Base-by-base conservation (phyloP, 2,113 vertebrate species). In the Thermophis baileyi region DNA sequence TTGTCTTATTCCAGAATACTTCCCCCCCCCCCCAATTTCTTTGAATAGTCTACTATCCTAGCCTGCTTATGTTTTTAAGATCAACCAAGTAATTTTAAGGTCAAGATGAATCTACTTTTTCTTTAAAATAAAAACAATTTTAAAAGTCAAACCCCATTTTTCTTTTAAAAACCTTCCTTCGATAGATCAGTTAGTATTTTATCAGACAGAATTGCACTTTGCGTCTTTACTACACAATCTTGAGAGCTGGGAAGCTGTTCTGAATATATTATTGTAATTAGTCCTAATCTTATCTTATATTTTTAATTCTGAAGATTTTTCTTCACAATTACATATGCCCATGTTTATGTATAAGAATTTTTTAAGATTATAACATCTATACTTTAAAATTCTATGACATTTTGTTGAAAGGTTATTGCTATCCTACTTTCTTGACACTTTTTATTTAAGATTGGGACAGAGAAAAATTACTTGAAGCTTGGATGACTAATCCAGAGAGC, bases 381-480 rank as follows among this genome's bases (percentile, higher is more conserved):
- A 24, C 54, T 90, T 54, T 85, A 53, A 18, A 47, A 81, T 8
- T 44, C 40, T 55, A 22, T 47, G 8, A 40, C 54, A 55, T 91
- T 86, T 24, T 55, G 44, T 35, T 44, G 90, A 91, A 91, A 91
- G 9, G 1, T 22, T 24, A 4, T 25, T 49, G n/a, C 27, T 22
- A 30, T 6, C 46, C 25, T 49, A 87, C 2, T 89, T 92, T 92
- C 89, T 85, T 74, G 90, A 12, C 95, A 3, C 91, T 95, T 92
- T 97, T 95, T 96, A 50, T 93, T 94, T 86, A 96, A 99, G 99
- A 99, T 95, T 99, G 99, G 99, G 99, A 99, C 98, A 98, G 98
- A 95, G 99, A 99, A 97, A 99, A 99, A 96, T 97, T 99, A 92
- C 98, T 99, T 81, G 99, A 99, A 97, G 99, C 99, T 24, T 99